Base-by-base conservation (phyloP, 1,140 invertebrate genomes). In the Drosophila prosaltans region DNA sequence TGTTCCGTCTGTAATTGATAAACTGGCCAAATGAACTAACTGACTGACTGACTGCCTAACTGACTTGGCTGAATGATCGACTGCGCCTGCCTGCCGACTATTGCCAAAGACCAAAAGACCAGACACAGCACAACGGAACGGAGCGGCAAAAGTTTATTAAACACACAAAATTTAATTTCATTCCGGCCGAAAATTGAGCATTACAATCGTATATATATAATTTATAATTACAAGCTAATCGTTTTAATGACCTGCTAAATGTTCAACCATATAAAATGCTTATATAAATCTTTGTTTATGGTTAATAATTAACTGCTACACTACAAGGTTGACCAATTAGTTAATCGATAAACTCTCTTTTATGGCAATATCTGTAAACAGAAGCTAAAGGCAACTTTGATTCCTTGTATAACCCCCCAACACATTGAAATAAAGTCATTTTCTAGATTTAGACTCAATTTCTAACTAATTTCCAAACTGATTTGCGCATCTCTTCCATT, bases 1-100 rank as follows among this genome's bases (percentile, higher is more conserved):
- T 36, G 32, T 64, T 66, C 76, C 74, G 41, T 51, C 68, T 70
- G 74, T 78, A 86, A 85, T 88, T 86, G 80, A 86, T 86, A 88
- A 86, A 86, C 83, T 83, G 83, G 63, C 80, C 63, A 83, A 84
- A 83, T 72, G 79, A 51, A 76, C 71, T 57, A 62, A 16, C 48
- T 68, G 69, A 61, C 65, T 58, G 65, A 16, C 48, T 69, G 55
- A 73, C 55, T 73, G 78, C 69, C 57, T 58, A 45, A 62, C 55
- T 69, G 60, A 64, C 41, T 28, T 39, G 65, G n/a, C 55, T 67
- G 68, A 61, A 51, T 58, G 65, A 28, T 43, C 68, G 57, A 74
- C 61, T 72, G 79, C 60, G 61, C 60, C 41, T 24, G 45, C 36
- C 58, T 36, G 64, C 28, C 24, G 68, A 40, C 57, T 62, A 66